phyloP scores from a whole-genome alignment of 2,888 invertebrate genomes.

The Polymixis flavicincta region DNA sequence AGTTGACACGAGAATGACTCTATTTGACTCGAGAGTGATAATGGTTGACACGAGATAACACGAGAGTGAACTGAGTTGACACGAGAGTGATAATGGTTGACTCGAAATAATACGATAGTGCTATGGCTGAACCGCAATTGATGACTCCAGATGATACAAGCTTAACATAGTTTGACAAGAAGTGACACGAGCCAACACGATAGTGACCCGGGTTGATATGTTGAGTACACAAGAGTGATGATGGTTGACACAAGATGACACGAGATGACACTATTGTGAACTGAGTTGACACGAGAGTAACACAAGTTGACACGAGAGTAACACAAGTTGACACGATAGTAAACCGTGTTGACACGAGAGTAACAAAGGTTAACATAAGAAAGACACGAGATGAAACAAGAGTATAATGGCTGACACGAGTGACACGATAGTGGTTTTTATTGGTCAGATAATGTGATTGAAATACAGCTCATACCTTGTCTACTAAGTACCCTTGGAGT shows the following conservation, averaged over 20 bases:
- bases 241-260: too few relatives aligned
- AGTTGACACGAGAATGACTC: neutral
- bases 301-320: neutral
- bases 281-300: neutral
- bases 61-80: neutral
- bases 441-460: neutral
- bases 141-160: neutral
- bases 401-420: too few relatives aligned
- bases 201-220: too few relatives aligned
- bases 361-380: neutral
- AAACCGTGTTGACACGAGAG: neutral
- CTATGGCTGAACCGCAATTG: neutral
- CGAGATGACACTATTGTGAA: neutral
- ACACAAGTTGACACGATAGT: neutral
- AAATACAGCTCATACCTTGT: constrained; percentile 91
- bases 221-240: neutral
- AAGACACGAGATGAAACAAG: too few relatives aligned
- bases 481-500: constrained; percentile 94
- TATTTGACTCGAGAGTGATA: neutral
- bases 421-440: neutral
- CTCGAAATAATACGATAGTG: neutral
- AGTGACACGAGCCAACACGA: neutral
- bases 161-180: neutral
- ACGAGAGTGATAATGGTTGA: neutral
- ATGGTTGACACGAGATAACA: neutral